Evolutionary conservation across 1,140 invertebrate genomes (phyloP).

Genomic region (Phocides pigmalion): DNA sequence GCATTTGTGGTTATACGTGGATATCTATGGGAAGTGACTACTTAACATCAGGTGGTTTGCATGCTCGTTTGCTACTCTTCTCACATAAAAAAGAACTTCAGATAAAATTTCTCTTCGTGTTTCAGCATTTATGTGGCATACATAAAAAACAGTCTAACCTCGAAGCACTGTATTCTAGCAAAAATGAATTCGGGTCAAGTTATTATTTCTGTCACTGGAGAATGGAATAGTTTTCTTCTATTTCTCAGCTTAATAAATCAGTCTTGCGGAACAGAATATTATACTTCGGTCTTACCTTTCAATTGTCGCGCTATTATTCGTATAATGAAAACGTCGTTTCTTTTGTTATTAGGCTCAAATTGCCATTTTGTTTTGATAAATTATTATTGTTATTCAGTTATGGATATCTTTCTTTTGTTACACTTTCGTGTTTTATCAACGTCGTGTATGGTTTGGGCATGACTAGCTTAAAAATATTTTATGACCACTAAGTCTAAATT

Average conservation of each 20-base stretch:
- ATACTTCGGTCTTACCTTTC: slow-evolving; percentile 15
- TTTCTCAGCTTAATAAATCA: slow-evolving; percentile 26
- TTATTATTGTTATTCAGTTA: neutral
- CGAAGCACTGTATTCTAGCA: neutral
- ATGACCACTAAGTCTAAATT: too few species aligned
- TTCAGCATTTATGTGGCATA: too few species aligned
- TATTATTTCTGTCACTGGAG: slow-evolving; percentile 15
- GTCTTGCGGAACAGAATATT: slow-evolving; percentile 3
- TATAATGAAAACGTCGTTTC: slow-evolving; percentile 22
- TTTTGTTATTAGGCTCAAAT: slow-evolving; percentile 19
- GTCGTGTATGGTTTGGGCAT: too few species aligned
- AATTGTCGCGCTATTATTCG: slow-evolving; percentile 17
- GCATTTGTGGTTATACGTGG: too few species aligned
- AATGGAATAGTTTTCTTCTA: slow-evolving; percentile 23
- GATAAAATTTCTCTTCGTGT: too few species aligned
- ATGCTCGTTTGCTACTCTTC: too few species aligned
- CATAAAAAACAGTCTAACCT: neutral
- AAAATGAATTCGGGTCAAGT: slow-evolving; percentile 24
- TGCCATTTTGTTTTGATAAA: slow-evolving; percentile 1
- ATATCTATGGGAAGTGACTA: too few species aligned
- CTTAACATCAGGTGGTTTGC: too few species aligned
- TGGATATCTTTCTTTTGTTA: too few species aligned
- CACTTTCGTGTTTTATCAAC: too few species aligned
- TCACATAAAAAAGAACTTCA: too few species aligned
- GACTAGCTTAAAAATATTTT: too few species aligned